Evolutionary conservation across 2,113 vertebrate genomes (phyloP).

Genomic region (Rhinichthys klamathensis): DNA sequence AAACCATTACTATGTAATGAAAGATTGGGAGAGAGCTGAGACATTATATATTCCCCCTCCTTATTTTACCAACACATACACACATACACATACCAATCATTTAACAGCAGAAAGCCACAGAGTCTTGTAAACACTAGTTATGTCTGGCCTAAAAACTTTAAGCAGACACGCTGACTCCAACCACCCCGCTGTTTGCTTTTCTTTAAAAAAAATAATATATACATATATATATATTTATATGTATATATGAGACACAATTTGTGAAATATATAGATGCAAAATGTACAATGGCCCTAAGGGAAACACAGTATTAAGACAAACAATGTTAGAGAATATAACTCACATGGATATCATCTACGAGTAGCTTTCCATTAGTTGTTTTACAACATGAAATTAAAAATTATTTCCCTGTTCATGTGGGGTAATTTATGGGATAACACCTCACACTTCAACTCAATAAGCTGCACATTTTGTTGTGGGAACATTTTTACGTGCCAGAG

Average conservation of each 20-base stretch:
- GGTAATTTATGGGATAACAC: not conserved
- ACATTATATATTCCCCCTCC: constrained; percentile 65
- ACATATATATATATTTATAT: no score
- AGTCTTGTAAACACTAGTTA: constrained; percentile 81
- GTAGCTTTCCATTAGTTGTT: no score
- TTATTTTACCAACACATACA: constrained; percentile 31
- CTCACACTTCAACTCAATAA: not conserved
- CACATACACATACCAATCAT: constrained; percentile 69
- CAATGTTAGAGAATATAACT: not conserved
- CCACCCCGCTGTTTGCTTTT: constrained; percentile 66
- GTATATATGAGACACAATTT: no score
- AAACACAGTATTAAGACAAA: not conserved
- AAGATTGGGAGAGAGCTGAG: not conserved
- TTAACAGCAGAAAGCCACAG: constrained; percentile 76
- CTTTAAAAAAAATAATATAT: not conserved
- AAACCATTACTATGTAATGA: constrained; percentile 75
- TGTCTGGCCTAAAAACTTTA: constrained; percentile 74
- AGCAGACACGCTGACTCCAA: constrained; percentile 78
- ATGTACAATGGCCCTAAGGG: not conserved
- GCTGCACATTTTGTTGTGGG: not conserved
- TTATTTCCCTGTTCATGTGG: no score
- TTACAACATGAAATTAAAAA: no score
- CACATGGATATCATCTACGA: not conserved
- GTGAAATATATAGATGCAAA: not conserved
- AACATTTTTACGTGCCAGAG: not conserved